Percentiles rank a stretch among this genome's conserved stretches.
These are phyloP conservation scores for Corythoichthys intestinalis DNA, from an alignment of 2,113 vertebrate species.

Conservation along the genomic window DNA sequence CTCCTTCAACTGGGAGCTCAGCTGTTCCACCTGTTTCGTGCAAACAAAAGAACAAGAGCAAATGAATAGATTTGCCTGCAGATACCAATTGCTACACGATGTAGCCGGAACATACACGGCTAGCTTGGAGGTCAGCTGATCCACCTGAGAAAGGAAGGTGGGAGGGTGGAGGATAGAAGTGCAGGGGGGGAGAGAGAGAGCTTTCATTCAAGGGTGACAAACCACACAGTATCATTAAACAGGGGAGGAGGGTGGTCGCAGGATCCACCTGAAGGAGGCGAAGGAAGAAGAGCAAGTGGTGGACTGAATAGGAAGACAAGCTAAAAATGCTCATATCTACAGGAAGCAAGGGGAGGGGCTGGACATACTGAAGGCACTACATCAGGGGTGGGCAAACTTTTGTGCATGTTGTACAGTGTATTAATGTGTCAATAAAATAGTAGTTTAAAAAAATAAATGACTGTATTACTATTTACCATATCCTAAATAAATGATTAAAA, in stretches of 20 bases:
- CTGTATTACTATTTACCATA: too few relatives aligned
- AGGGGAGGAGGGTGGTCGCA: constrained; percentile 32
- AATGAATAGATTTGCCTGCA: constrained; percentile 43
- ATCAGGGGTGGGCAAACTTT: constrained; percentile 1
- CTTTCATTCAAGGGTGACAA: constrained; percentile 49
- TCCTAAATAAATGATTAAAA: too few relatives aligned
- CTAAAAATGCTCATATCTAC: neutral
- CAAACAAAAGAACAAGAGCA: constrained; percentile 1
- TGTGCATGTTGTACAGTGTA: neutral
- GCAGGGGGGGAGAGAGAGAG: constrained; percentile 34
- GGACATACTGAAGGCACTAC: neutral
- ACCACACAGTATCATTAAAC: constrained; percentile 31
- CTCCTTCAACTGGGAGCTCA: constrained; percentile 87
- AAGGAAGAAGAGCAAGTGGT: constrained; percentile 30
- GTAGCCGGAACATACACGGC: constrained; percentile 52
- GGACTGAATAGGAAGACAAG: constrained; percentile 4
- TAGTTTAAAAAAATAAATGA: too few relatives aligned
- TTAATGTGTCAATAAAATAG: too few relatives aligned
- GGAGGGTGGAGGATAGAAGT: constrained; percentile 36
- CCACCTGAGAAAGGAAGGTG: constrained; percentile 66
- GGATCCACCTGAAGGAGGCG: constrained; percentile 54
- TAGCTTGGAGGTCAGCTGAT: constrained; percentile 67
- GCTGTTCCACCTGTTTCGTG: constrained; percentile 81
- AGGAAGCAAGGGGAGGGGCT: constrained; percentile 5
- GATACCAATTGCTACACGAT: constrained; percentile 33